Evolutionary conservation across 2,113 vertebrate species (phyloP).

Genomic region (Strix uralensis): DNA sequence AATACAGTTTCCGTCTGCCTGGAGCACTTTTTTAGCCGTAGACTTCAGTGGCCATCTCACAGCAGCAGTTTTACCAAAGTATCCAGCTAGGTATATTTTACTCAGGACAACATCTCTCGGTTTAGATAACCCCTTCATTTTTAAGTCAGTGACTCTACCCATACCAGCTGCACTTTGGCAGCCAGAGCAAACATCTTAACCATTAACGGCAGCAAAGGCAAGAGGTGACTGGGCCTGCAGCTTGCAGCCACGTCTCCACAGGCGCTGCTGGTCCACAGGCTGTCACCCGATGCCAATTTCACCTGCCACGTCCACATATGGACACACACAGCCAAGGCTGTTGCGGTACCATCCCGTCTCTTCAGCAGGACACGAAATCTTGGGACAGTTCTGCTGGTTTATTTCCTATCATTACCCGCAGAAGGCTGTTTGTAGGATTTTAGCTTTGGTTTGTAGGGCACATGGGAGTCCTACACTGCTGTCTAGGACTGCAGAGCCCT

Average conservation of each 20-base stretch:
- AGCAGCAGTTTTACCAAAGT: not conserved
- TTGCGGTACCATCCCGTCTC: not conserved
- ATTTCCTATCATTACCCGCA: accelerated
- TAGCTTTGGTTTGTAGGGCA: not conserved
- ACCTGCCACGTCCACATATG: not conserved
- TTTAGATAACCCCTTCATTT: not conserved
- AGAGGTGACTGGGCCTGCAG: not conserved
- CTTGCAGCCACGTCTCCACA: not conserved
- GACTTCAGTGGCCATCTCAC: not conserved
- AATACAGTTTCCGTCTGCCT: not conserved
- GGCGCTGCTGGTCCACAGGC: not conserved
- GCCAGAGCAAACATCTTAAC: not conserved
- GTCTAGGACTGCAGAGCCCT: not conserved
- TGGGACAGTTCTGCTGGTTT: not conserved
- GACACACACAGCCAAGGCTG: not conserved
- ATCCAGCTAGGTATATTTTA: not conserved
- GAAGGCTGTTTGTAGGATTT: not conserved
- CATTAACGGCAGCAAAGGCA: not conserved
- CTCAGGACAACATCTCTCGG: not conserved
- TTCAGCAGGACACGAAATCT: not conserved
- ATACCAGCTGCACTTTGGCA: not conserved
- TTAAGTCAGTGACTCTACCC: not conserved
- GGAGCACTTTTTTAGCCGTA: not conserved
- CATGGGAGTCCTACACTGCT: not conserved
- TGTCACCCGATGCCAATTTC: not conserved